Conservation (phyloP, 2,797 vertebrate genomes). For the Holocentrus rufus region DNA sequence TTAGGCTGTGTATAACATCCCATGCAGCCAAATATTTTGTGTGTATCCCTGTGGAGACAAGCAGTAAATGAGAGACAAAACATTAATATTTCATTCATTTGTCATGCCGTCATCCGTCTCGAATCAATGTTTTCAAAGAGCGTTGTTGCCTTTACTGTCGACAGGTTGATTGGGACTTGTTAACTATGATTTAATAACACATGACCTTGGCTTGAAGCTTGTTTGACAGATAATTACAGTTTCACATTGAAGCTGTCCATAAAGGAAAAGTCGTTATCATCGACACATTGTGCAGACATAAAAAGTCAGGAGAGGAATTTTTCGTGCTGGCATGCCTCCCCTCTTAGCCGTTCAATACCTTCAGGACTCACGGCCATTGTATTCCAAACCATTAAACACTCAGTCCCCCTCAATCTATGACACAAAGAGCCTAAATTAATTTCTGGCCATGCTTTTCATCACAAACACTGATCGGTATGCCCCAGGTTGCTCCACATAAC, state of each 20-base stretch:
- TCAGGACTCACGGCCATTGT: slow-evolving; percentile 15
- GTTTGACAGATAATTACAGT: slow-evolving; percentile 48
- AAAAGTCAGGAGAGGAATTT: slow-evolving; percentile 24
- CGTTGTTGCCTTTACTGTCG: slow-evolving; percentile 15
- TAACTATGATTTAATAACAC: slow-evolving; percentile 24
- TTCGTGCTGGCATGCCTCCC: slow-evolving; percentile 10
- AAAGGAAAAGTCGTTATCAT: slow-evolving; percentile 45
- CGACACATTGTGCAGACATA: slow-evolving; percentile 30
- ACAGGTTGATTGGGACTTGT: slow-evolving; percentile 33
- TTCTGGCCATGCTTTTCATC: slow-evolving; percentile 32
- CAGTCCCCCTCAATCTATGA: slow-evolving; percentile 26
- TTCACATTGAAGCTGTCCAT: slow-evolving; percentile 24
- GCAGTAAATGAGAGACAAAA: background rate
- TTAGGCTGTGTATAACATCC: no score
- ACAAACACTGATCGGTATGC: slow-evolving; percentile 41
- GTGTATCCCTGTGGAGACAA: background rate
- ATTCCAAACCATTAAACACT: slow-evolving; percentile 39
- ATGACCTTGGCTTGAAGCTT: slow-evolving; percentile 51
- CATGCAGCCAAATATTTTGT: background rate
- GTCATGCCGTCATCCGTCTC: slow-evolving; percentile 25
- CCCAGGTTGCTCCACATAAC: slow-evolving; percentile 21
- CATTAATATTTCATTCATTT: background rate
- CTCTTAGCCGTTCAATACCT: slow-evolving; percentile 37
- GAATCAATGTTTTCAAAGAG: slow-evolving; percentile 29
- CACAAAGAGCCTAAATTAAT: slow-evolving; percentile 41